Evolutionary conservation across 2,113 vertebrate genomes (phyloP), one percentile per base, ranked within the genome.

Genomic region (Alouatta palliata): DNA sequence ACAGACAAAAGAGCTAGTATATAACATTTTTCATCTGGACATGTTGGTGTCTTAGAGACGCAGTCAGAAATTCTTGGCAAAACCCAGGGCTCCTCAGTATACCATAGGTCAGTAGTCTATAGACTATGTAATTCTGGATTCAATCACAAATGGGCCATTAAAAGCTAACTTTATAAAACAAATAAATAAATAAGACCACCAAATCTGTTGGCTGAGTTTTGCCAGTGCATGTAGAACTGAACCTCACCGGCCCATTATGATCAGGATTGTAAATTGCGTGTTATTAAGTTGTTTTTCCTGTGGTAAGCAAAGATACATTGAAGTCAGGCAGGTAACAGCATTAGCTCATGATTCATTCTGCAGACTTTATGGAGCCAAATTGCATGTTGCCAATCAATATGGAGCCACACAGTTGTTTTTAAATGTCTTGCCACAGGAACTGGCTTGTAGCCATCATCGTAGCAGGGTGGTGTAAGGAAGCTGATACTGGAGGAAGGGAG

Each of bases 201-300:
- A 49, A 95, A 76, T 92, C 64, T 94, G 70, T 81, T 61, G 21
- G 84, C 20, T 97, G 89, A 98, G 96, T 91, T 47, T 91, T 85
- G 27, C 84, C 93, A 97, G 83, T 23, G 23, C 80, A 47, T 61
- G 43, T 77, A 80, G 91, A 94, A 32, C 92, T 80, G 54, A 77
- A n/a, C 70, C 35, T 37, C 70, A 80, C 32, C 56, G 89, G 52
- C 68, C 47, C 92, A 40, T 76, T 93, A 68, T 83, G 81, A 76
- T 91, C 64, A 70, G 87, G 80, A 71, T 61, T 96, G 71, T 90
- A 96, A 97, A 97, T 77, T 8, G 49, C 83, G 64, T 82, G 68
- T 94, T 97, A 86, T 95, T 97, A 95, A 88, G 94, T 97, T 95
- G 94, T 95, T 97, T 97, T 89, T 79, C 92, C 94, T 89, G 83